phyloP scores from a whole-genome alignment of 2,888 invertebrate species.

The Zhuqinia jingwanae region DNA sequence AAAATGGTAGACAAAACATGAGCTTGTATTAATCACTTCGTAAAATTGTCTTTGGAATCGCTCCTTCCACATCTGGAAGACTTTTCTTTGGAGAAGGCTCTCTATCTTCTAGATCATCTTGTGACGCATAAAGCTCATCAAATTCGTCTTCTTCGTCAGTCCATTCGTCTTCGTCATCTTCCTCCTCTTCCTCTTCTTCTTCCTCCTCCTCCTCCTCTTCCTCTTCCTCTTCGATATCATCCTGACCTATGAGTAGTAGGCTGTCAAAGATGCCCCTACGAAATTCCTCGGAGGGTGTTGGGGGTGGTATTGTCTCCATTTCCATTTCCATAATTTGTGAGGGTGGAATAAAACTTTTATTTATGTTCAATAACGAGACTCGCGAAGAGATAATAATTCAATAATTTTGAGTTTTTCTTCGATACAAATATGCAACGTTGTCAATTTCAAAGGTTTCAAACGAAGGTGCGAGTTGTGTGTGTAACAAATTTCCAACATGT shows the following conservation, averaged over 20 bases:
- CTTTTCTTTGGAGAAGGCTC: slow-evolving; percentile 38
- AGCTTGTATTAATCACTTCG: slow-evolving; percentile 49
- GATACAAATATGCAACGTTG: too few relatives aligned
- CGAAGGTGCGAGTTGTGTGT: too few relatives aligned
- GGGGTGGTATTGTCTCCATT: neutral
- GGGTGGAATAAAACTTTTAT: too few relatives aligned
- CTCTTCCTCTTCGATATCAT: slow-evolving; percentile 11
- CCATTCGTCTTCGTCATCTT: slow-evolving; percentile 29
- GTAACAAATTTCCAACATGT: too few relatives aligned
- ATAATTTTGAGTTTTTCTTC: too few relatives aligned
- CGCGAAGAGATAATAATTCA: too few relatives aligned
- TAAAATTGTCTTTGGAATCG: slow-evolving; percentile 61
- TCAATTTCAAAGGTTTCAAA: too few relatives aligned
- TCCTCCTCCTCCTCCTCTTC: slow-evolving; percentile 62
- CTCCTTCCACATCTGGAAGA: slow-evolving; percentile 65
- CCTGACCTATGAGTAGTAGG: neutral
- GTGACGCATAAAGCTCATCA: slow-evolving; percentile 45
- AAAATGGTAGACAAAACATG: too few relatives aligned
- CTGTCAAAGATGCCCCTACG: slow-evolving; percentile 11
- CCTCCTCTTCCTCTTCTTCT: slow-evolving; percentile 34
- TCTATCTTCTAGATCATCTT: slow-evolving; percentile 11
- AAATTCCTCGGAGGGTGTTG: too few relatives aligned
- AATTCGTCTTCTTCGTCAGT: slow-evolving; percentile 55
- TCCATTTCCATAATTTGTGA: neutral
- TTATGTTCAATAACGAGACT: too few relatives aligned